These are phyloP conservation scores for Odobenus rosmarus DNA, from an alignment of 2,113 vertebrate genomes.

Conservation along the genomic window DNA sequence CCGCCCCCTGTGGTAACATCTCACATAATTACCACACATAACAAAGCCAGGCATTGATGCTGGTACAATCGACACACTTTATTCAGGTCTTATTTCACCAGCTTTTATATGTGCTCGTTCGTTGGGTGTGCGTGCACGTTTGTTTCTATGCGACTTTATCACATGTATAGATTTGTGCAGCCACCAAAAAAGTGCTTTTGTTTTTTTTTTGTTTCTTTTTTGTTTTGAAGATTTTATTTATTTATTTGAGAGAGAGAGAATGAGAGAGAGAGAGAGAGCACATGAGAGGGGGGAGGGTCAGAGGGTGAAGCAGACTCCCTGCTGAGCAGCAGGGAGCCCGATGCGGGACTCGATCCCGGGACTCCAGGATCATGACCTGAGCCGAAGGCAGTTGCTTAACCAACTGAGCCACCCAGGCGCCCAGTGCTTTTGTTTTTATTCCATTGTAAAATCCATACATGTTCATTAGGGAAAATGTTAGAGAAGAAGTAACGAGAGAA, in stretches of 20 bases:
- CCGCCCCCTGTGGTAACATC: accelerated
- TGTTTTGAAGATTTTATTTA: no score
- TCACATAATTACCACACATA: accelerated
- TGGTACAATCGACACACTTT: neutral
- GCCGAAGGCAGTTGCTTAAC: no score
- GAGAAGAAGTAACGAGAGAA: neutral
- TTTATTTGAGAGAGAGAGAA: no score
- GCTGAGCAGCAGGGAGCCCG: no score
- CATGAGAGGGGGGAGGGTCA: no score
- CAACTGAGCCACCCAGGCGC: no score
- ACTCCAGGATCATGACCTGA: no score
- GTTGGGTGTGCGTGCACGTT: accelerated
- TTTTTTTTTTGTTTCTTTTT: no score
- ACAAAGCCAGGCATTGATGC: neutral
- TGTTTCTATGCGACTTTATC: neutral
- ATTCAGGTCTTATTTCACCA: neutral
- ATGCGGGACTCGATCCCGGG: no score
- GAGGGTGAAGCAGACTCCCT: no score
- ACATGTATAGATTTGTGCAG: no score
- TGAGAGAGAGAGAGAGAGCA: no score
- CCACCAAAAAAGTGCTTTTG: neutral
- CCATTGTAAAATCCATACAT: neutral
- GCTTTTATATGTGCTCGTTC: neutral
- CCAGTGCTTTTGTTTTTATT: neutral
- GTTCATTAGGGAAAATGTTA: neutral